Percentiles rank a stretch among this genome's conserved stretches.
Evolutionary conservation across 2,888 invertebrate species (phyloP).

Genomic region (Clusia tigrina): DNA sequence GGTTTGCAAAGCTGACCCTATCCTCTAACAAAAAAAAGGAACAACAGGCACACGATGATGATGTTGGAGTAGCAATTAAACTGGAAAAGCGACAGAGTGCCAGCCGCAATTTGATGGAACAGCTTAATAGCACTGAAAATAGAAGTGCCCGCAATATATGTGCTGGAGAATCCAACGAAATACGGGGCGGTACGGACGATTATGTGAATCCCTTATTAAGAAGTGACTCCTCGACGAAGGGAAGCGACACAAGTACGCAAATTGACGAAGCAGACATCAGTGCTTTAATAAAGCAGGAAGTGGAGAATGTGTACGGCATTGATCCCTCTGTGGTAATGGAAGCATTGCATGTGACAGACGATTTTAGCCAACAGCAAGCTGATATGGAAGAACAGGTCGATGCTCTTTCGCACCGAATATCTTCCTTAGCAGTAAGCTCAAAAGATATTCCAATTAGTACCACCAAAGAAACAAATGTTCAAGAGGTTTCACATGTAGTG

Average conservation of each 20-base stretch:
- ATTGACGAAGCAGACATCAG: background rate
- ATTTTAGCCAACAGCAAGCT: slow-evolving; percentile 20
- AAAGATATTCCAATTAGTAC: slow-evolving; percentile 21
- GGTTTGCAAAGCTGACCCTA: slow-evolving; percentile 60
- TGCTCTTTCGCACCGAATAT: slow-evolving; percentile 44
- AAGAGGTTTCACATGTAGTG: slow-evolving; percentile 30
- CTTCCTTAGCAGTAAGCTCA: slow-evolving; percentile 39
- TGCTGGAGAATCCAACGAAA: too few species aligned
- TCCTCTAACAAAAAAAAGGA: slow-evolving; percentile 47
- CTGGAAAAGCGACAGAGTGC: slow-evolving; percentile 32
- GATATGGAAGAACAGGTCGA: background rate
- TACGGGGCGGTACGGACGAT: background rate
- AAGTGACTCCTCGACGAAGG: slow-evolving; percentile 32
- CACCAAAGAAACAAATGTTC: slow-evolving; percentile 22
- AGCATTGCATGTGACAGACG: slow-evolving; percentile 47
- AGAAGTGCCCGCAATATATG: background rate
- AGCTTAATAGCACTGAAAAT: slow-evolving; percentile 39
- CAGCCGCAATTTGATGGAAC: slow-evolving; percentile 46
- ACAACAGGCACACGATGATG: slow-evolving; percentile 14
- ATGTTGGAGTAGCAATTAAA: too few species aligned
- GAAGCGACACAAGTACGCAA: background rate
- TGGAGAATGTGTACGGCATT: background rate
- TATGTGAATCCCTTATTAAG: slow-evolving; percentile 41
- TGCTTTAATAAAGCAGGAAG: too few species aligned
- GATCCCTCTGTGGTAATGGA: slow-evolving; percentile 52